Percentiles rank a stretch among this genome's conserved stretches.
These are phyloP conservation scores for Oncopeltus fasciatus DNA, from an alignment of 1,140 invertebrate species.

Conservation along the genomic window DNA sequence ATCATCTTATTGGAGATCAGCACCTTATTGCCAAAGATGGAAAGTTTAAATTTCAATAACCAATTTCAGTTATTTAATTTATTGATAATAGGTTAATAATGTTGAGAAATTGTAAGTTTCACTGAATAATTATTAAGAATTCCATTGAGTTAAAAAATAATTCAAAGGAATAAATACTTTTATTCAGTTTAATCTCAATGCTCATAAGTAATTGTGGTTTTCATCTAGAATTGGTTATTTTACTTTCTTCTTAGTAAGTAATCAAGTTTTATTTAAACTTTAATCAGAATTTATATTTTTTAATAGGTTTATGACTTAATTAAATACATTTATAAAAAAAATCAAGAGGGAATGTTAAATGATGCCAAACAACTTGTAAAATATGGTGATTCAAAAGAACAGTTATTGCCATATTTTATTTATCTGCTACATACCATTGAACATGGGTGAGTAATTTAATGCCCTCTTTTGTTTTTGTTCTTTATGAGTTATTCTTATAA, in stretches of 20 bases:
- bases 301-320: not conserved
- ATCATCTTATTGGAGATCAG: too few relatives aligned
- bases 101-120: too few relatives aligned
- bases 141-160: too few relatives aligned
- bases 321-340: not conserved
- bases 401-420: not conserved
- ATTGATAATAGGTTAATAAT: too few relatives aligned
- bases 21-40: too few relatives aligned
- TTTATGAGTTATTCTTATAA: too few relatives aligned
- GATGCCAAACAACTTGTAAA: slow-evolving; percentile 1
- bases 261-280: not conserved
- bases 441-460: not conserved
- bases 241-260: not conserved
- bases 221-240: not conserved
- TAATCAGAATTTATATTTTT: not conserved
- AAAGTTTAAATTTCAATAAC: too few relatives aligned
- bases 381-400: not conserved
- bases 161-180: too few relatives aligned
- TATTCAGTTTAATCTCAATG: not conserved
- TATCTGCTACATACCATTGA: slow-evolving; percentile 3
- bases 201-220: not conserved
- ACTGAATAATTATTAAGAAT: too few relatives aligned
- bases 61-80: too few relatives aligned
- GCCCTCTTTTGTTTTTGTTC: too few relatives aligned
- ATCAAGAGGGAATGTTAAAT: not conserved